Base-by-base conservation (phyloP, 2,113 vertebrate species). In the Madoqua kirkii region DNA sequence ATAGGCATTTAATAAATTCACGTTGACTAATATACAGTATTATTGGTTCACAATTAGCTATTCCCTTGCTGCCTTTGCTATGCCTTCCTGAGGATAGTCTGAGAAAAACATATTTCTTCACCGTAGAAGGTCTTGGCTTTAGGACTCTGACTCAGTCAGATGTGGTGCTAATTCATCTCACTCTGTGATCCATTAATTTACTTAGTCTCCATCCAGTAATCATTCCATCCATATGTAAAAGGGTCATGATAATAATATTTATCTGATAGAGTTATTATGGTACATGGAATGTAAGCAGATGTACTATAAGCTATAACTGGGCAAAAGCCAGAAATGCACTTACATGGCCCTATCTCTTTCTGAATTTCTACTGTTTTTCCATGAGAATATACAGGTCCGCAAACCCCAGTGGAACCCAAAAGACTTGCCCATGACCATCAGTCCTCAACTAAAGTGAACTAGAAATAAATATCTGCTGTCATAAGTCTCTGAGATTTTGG, bases 61-160 rank as follows among this genome's bases (percentile, higher is more conserved):
- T 55, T 62, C 7, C 4, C 16, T 45, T 21, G 43, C 12, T 52
- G 19, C 11, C 59, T 2, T 74, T 48, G 7, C n/a, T 36, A 36
- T 23, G 11, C 10, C 40, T 92, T 92, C 11, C n/a, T 45, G 21
- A 36, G 59, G 10, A 3, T 14, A 25, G 5, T 25, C 55, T 59
- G 71, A 89, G n/a, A 92, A 95, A 81, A 89, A 64, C 11, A 40
- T 1, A 55, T 1, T 60, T 95, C 33, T 86, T 95, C 40, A 33
- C 3, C 4, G 3, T 16, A 23, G n/a, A 25, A 43, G 3, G 31
- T 16, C 15, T 97, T 59, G 17, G 17, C 12, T 85, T 15, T n/a
- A 48, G 9, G 14, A 86, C 7, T 95, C 84, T 74, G 25, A 45
- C 59, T 83, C 54, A 55, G 27, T 36, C 25, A 82, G 29, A 33